Evolutionary conservation across 1,140 invertebrate species (phyloP).

Genomic region (Lepidotrigona ventralis): DNA sequence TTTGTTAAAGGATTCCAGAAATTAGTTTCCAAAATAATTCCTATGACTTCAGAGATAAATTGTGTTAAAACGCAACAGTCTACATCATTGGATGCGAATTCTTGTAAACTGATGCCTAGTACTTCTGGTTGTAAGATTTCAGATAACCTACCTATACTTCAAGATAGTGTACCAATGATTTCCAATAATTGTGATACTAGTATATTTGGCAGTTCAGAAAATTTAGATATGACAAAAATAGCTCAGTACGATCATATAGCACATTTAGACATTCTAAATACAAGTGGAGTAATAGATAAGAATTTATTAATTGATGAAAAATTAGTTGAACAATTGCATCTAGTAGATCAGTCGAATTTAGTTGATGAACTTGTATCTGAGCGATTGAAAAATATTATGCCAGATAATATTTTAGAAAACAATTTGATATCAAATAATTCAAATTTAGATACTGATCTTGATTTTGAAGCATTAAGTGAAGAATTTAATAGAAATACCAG

Average conservation of each 20-base stretch:
- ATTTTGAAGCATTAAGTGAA: slow-evolving; percentile 72
- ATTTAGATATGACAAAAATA: slow-evolving; percentile 72
- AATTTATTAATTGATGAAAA: slow-evolving; percentile 77
- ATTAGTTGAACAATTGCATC: slow-evolving; percentile 73
- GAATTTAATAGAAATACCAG: slow-evolving; percentile 72
- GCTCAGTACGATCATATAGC: slow-evolving; percentile 73
- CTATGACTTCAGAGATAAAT: slow-evolving; percentile 34
- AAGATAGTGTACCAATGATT: slow-evolving; percentile 55
- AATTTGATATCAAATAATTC: slow-evolving; percentile 72
- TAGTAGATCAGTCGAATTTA: slow-evolving; percentile 74
- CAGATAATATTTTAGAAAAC: slow-evolving; percentile 73
- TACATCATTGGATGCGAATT: slow-evolving; percentile 30
- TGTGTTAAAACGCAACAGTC: slow-evolving; percentile 48
- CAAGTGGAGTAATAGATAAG: slow-evolving; percentile 74
- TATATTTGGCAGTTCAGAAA: slow-evolving; percentile 74
- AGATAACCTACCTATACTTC: slow-evolving; percentile 58
- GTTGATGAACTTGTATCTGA: slow-evolving; percentile 76
- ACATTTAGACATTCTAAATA: slow-evolving; percentile 74
- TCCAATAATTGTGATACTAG: slow-evolving; percentile 63
- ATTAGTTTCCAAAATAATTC: slow-evolving; percentile 62
- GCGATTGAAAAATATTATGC: slow-evolving; percentile 75
- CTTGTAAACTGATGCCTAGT: slow-evolving; percentile 49
- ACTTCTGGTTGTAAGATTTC: slow-evolving; percentile 56
- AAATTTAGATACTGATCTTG: slow-evolving; percentile 70
- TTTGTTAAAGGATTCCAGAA: slow-evolving; percentile 70